Base-by-base conservation (phyloP, 2,888 invertebrate genomes). In the Erpobdella octoculata region DNA sequence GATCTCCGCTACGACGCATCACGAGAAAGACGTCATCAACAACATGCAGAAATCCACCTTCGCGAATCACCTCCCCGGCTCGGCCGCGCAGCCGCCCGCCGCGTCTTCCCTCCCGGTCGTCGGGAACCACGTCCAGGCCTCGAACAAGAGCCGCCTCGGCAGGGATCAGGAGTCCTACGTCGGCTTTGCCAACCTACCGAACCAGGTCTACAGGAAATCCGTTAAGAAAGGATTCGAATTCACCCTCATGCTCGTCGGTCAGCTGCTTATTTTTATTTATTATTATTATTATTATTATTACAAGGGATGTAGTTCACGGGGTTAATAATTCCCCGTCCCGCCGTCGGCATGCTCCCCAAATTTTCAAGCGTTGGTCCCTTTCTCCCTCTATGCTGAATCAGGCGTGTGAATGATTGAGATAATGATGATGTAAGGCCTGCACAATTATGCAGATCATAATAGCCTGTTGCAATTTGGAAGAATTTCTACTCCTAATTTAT, bases 161-260 rank as follows among this genome's bases (percentile, higher is more conserved):
- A 72, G 33, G 18, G 72, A 72, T 28, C 48, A 59, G 9, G 72
- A 72, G 15, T 35, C 75, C 25, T 76, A 76, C 64, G 74, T 76
- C 5, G 77, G 77, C n/a, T 77, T 76, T 61, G 77, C 76, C 25
- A 77, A 76, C 71, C 74, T 77, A 6, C 76, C 75, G 66, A 77
- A 77, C 68, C 76, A 77, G 65, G 75, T 77, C 6, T 77, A 76
- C 73, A 61, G 76, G 59, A 77, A 77, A 68, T 71, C 76, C 2
- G 76, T 77, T 28, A 77, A 77, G 67, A 71, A 70, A 68, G 77
- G 77, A 18, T 77, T 77, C 65, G 77, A 77, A 46, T 77, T 77
- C 70, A 77, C 75, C 2, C 71, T 77, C n/a, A 76, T 77, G 76
- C 76, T 77, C 21, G 76, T 77, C 58, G 77, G 77, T 76, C 33